A percentile compares a stretch with the other conserved stretches of the same genome.
These are phyloP conservation scores for Notospermus geniculatus DNA, from an alignment of 1,140 invertebrate genomes.

Conservation along the genomic window DNA sequence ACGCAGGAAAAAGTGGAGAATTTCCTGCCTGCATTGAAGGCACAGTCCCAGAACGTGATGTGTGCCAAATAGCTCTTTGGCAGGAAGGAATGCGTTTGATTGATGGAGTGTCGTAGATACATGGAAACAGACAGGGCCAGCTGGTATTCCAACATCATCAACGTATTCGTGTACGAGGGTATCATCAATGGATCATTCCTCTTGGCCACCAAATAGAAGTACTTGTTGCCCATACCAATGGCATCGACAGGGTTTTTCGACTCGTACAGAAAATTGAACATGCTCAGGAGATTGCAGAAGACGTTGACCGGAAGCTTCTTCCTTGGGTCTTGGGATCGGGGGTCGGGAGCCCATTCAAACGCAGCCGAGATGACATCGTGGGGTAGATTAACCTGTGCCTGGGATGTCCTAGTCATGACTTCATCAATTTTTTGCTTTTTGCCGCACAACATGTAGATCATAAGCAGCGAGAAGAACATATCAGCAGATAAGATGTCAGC, in stretches of 20 bases:
- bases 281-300: neutral
- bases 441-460: too few relatives aligned
- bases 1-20: neutral
- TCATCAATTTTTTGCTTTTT: too few relatives aligned
- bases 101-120: neutral
- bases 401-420: too few relatives aligned
- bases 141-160: constrained; percentile 3
- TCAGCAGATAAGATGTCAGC: too few relatives aligned
- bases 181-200: neutral
- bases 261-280: neutral
- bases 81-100: neutral
- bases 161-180: neutral
- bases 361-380: too few relatives aligned
- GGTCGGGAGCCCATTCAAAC: neutral
- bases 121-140: neutral
- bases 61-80: constrained; percentile 9
- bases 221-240: neutral
- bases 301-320: neutral
- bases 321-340: neutral
- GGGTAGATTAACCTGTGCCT: too few relatives aligned
- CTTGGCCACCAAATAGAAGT: neutral
- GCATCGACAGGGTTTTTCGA: neutral
- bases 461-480: too few relatives aligned
- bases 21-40: too few relatives aligned
- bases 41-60: neutral